phyloP scores from a whole-genome alignment of 1,140 invertebrate species.

The Drosophila watanabei region DNA sequence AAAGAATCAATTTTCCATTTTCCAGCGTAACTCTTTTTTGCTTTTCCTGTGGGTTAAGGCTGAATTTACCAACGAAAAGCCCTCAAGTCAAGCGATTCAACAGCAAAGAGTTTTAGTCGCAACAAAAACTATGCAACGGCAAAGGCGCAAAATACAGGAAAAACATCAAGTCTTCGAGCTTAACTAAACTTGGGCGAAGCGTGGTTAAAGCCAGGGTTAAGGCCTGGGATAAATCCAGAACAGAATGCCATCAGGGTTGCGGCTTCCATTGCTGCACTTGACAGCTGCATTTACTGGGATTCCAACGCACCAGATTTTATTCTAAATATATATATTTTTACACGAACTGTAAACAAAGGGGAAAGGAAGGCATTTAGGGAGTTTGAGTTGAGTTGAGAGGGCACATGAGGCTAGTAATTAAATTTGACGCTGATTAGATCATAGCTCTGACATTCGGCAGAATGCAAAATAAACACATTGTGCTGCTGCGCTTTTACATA shows the following conservation, averaged over 20 bases:
- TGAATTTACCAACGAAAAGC: slow-evolving; percentile 16
- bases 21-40: not conserved
- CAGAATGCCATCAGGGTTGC: slow-evolving; percentile 13
- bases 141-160: not conserved
- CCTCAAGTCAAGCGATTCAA: slow-evolving; percentile 9
- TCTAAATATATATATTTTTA: not conserved
- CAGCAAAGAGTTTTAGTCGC: not conserved
- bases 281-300: slow-evolving; percentile 17
- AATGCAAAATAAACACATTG: not conserved
- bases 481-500: not conserved
- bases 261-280: slow-evolving; percentile 16
- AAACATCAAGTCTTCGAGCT: not conserved
- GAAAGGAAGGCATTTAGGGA: not conserved
- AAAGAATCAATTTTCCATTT: slow-evolving; percentile 5
- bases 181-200: not conserved
- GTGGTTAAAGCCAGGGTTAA: slow-evolving; percentile 6
- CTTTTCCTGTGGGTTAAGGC: not conserved
- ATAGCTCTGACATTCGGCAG: slow-evolving; percentile 6
- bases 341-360: not conserved
- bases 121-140: not conserved
- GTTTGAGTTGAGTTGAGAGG: not conserved
- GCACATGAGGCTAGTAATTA: not conserved
- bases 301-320: not conserved
- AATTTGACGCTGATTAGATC: slow-evolving; percentile 9
- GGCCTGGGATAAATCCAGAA: not conserved